These are phyloP conservation scores for Lucilia cuprina DNA, from an alignment of 1,140 invertebrate species.

Conservation along the genomic window DNA sequence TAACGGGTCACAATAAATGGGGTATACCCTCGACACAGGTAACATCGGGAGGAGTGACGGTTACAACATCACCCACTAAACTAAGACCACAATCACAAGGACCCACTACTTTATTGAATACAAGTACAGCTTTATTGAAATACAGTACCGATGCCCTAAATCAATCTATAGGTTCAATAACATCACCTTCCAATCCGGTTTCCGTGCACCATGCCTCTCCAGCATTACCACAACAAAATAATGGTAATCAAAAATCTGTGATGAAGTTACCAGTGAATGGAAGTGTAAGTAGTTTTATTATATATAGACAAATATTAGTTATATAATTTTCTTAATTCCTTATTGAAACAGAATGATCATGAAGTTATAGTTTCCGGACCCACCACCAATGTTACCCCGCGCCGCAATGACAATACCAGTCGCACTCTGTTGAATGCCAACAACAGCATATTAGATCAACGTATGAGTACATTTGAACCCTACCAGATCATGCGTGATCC, in stretches of 20 bases:
- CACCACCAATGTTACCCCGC: slow-evolving; percentile 69
- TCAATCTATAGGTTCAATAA: slow-evolving; percentile 52
- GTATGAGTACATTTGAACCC: slow-evolving; percentile 86
- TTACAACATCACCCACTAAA: slow-evolving; percentile 67
- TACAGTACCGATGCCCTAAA: slow-evolving; percentile 60
- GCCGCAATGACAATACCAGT: slow-evolving; percentile 73
- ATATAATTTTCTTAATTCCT: not conserved
- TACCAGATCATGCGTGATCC: slow-evolving; percentile 85
- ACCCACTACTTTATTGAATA: slow-evolving; percentile 62
- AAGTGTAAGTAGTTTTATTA: slow-evolving; percentile 45
- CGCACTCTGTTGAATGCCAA: slow-evolving; percentile 73
- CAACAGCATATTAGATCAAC: slow-evolving; percentile 67
- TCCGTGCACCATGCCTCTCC: slow-evolving; percentile 61
- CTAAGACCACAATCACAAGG: slow-evolving; percentile 65
- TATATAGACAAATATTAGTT: not conserved
- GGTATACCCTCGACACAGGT: slow-evolving; percentile 63
- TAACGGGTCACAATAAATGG: slow-evolving; percentile 65
- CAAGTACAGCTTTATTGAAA: slow-evolving; percentile 58
- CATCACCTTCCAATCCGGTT: slow-evolving; percentile 49
- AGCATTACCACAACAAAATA: slow-evolving; percentile 54
- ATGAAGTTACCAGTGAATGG: slow-evolving; percentile 60
- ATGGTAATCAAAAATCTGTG: slow-evolving; percentile 60
- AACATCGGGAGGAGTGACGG: slow-evolving; percentile 71
- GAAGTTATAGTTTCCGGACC: slow-evolving; percentile 66
- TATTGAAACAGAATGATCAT: slow-evolving; percentile 43